Evolutionary conservation across 2,888 invertebrate genomes (phyloP).

Genomic region (Osmoderma eremita): DNA sequence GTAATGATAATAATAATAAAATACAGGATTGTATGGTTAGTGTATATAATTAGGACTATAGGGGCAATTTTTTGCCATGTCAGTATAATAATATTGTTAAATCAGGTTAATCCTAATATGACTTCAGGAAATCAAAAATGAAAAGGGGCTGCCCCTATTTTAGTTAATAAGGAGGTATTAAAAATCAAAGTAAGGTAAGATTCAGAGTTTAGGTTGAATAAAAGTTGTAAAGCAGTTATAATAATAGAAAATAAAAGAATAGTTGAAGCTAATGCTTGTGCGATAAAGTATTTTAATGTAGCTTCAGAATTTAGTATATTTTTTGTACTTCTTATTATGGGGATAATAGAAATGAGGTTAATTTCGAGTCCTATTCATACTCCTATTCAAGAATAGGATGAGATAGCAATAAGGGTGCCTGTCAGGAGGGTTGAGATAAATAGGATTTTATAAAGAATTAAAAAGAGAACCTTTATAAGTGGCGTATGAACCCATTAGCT

Average conservation of each 20-base stretch:
- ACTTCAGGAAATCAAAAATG: conserved; percentile 72
- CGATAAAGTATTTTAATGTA: conserved; percentile 69
- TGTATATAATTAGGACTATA: too few species aligned
- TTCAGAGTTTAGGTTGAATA: conserved; percentile 46
- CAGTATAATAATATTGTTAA: too few species aligned
- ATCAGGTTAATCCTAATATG: conserved; percentile 69
- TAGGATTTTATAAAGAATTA: conserved; percentile 67
- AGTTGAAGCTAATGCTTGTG: conserved; percentile 69
- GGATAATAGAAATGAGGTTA: conserved; percentile 71
- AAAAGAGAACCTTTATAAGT: conserved; percentile 67
- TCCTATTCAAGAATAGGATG: conserved; percentile 63
- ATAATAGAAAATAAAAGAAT: conserved; percentile 66
- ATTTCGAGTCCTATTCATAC: conserved; percentile 73
- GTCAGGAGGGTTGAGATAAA: conserved; percentile 66
- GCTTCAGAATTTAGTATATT: conserved; percentile 59
- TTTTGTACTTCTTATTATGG: conserved; percentile 66
- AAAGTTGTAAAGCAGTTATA: conserved; percentile 59
- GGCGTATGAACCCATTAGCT: conserved; percentile 66
- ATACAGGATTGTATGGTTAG: too few species aligned
- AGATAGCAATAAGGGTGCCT: conserved; percentile 66
- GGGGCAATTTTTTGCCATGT: too few species aligned
- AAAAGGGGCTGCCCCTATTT: too few species aligned
- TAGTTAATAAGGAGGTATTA: too few species aligned
- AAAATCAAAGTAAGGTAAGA: too few species aligned
- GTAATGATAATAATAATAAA: too few species aligned